A percentile compares a stretch with the other conserved stretches of the same genome.
phyloP scores from a whole-genome alignment of 2,797 vertebrate species.

The Staurois parvus region DNA sequence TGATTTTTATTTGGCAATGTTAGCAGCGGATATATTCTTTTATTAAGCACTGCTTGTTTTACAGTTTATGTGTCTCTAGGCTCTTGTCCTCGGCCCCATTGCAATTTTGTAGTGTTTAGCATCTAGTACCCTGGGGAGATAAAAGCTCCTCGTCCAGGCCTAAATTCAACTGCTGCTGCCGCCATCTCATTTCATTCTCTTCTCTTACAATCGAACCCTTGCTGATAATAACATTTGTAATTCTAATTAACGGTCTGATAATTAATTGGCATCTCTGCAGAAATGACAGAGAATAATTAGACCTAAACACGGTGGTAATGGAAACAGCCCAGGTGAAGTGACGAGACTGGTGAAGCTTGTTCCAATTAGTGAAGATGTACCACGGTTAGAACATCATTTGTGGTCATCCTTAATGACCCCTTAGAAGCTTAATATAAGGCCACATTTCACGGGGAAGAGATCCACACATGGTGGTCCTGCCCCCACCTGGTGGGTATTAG shows the following conservation, averaged over 20 bases:
- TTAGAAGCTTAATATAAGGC: too few species aligned
- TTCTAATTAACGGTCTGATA: background rate
- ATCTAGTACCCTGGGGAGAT: background rate
- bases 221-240: background rate
- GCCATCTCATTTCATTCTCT: background rate
- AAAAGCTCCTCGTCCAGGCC: background rate
- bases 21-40: too few species aligned
- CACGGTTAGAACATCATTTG: too few species aligned
- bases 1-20: too few species aligned
- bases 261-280: background rate
- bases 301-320: background rate
- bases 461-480: too few species aligned
- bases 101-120: background rate
- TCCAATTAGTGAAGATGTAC: background rate
- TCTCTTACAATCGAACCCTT: background rate
- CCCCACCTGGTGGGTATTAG: too few species aligned
- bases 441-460: too few species aligned
- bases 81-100: background rate
- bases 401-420: too few species aligned
- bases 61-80: background rate
- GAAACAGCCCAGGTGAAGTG: background rate
- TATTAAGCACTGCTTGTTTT: background rate
- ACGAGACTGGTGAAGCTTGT: background rate
- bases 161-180: background rate
- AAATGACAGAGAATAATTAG: background rate